Base-by-base conservation (phyloP, 2,888 invertebrate species). In the Hybos culiciformis region DNA sequence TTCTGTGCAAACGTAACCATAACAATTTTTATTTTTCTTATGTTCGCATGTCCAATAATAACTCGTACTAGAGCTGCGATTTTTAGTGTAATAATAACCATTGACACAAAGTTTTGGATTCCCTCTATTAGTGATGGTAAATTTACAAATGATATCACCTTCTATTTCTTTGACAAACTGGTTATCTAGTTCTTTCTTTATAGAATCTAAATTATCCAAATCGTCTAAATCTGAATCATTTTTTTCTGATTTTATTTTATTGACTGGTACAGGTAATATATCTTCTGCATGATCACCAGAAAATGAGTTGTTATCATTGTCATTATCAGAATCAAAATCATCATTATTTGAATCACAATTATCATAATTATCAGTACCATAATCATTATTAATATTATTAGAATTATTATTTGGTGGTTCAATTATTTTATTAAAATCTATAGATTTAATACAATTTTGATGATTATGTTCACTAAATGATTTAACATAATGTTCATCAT, bases 31-130 rank as follows among this genome's bases (percentile, higher is more conserved):
- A 14, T 19, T 14, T 36, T 36, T 36, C n/a, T 36, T 36, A 20
- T 20, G n/a, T 19, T 36, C 36, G 9, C 36, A 36, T 14, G 19
- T 36, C 36, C 36, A 36, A 21, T 36, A 36, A n/a, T 20, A 36
- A n/a, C 21, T 19, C 14, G 19, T 36, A 14, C 21, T 36, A 20
- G n/a, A 20, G 5, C 14, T n/a, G 4, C 36, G 21, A 36, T 36
- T 36, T 12, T 19, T 19, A n/a, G 19, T 36, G 9, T 19, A 19
- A 14, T 20, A 20, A 36, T 36, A 36, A 2, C 36, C 36, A 21
- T 36, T 36, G 4, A 36, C 8, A 8, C 36, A 36, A 36, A 36
- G 36, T 21, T 36, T 36, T 36, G 36, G 36, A n/a, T 36, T 36
- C 14, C 36, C 36, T 18, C 21, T 19, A 14, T 19, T 20, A 8